Conservation (phyloP, 2,888 invertebrate genomes). For the Drosophila neotestacea region DNA sequence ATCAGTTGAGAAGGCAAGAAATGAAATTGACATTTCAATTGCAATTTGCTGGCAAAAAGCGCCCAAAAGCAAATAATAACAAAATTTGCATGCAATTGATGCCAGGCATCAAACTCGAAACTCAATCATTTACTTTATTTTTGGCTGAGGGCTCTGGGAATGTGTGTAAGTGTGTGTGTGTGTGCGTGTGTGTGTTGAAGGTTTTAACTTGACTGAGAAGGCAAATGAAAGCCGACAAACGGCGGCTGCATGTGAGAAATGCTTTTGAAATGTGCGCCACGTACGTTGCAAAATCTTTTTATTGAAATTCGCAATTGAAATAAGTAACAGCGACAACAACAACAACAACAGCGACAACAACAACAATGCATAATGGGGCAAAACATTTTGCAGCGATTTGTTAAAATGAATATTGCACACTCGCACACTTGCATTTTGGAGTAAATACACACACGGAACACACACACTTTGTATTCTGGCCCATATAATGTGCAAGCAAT, state of each 20-base stretch:
- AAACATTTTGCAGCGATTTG: slow-evolving; percentile 73
- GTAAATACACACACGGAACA: slow-evolving; percentile 8
- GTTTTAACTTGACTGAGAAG: slow-evolving; percentile 4
- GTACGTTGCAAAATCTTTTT: slow-evolving; percentile 73
- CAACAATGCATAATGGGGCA: slow-evolving; percentile 63
- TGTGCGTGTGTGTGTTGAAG: slow-evolving; percentile 9
- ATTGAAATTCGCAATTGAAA: slow-evolving; percentile 71
- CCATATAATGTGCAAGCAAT: slow-evolving; percentile 57
- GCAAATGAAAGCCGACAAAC: slow-evolving; percentile 45
- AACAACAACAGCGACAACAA: slow-evolving; percentile 27
- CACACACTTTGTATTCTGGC: slow-evolving; percentile 30
- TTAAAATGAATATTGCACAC: slow-evolving; percentile 55
- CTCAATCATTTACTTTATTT: slow-evolving; percentile 63
- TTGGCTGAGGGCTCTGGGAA: background rate
- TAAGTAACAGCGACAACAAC: slow-evolving; percentile 44
- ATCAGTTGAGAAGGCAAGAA: slow-evolving; percentile 22
- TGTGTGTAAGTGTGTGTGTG: slow-evolving; percentile 5
- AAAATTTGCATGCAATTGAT: slow-evolving; percentile 78
- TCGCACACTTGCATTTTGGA: slow-evolving; percentile 18
- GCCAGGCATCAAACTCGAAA: slow-evolving; percentile 60
- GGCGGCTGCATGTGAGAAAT: slow-evolving; percentile 67
- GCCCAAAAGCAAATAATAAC: slow-evolving; percentile 66
- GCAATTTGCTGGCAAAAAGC: slow-evolving; percentile 49
- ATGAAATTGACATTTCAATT: slow-evolving; percentile 74
- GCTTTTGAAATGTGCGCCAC: slow-evolving; percentile 78